Base-by-base conservation (phyloP, 2,888 invertebrate genomes). In the Lysandra coridon region DNA sequence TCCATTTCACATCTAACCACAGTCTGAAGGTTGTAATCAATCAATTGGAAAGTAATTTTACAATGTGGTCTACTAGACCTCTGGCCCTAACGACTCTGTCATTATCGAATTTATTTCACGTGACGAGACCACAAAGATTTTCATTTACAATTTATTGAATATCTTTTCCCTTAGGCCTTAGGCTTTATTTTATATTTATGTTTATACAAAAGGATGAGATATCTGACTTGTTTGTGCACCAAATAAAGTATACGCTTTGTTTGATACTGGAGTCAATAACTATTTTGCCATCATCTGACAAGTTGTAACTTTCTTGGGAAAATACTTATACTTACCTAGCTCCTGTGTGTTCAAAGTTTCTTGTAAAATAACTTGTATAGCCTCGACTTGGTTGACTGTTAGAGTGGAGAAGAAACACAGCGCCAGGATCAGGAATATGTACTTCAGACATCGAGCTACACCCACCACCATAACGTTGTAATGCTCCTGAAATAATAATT, bases 361-460 rank as follows among this genome's bases (percentile, higher is more conserved):
- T 53, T 92, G 90, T n/a, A 92, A 83, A 74, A 85, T 86, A 1
- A 86, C 88, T 0, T 90, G 87, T 12, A 93, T 91, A 3, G 82
- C 81, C 3, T 85, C 81, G 0, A 90, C 92, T 80, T 91, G 87
- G 0, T 85, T 84, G 2, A 87, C 85, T 0, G 91, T 91, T 17
- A 87, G 82, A 33, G 89, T 90, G 4, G 90, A 87, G 82, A 87
- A 91, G 82, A 89, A 90, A 81, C 93, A 92, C 0, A 92, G 89
- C 4, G 88, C 79, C 7, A 91, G 83, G 44, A 93, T 86, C n/a
- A 89, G 74, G 0, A 85, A 17, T 0, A 89, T 88, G 79, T 90
- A 89, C 80, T 91, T 92, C 4, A 89, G 0, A 78, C 89, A 89
- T 17, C 81, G 80, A 4, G 57, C 44, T 2, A 76, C n/a, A 1